These are phyloP conservation scores for Hartigia nigra DNA, from an alignment of 2,888 invertebrate genomes.

Conservation along the genomic window DNA sequence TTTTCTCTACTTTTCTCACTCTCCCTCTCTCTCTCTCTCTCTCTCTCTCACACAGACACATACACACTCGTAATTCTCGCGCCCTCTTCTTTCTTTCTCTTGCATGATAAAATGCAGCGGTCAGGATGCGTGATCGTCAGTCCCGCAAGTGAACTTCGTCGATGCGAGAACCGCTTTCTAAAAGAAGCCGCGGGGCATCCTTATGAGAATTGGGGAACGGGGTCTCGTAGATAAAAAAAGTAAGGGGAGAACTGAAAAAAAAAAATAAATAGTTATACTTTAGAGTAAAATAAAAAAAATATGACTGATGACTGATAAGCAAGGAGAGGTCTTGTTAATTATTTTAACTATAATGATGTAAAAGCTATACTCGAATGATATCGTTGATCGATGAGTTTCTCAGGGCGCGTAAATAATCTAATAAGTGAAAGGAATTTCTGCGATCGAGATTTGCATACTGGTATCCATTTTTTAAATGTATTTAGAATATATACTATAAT, in stretches of 20 bases:
- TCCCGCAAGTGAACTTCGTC: background rate
- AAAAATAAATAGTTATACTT: background rate
- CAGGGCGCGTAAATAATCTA: background rate
- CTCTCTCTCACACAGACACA: background rate
- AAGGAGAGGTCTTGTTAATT: background rate
- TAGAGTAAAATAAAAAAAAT: background rate
- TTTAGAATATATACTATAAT: background rate
- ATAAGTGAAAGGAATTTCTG: background rate
- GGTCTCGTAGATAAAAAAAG: background rate
- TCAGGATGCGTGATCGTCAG: background rate
- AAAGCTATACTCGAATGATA: background rate
- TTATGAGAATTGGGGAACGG: conserved; percentile 23
- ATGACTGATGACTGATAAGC: background rate
- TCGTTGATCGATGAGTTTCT: background rate
- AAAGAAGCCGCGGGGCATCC: conserved; percentile 26
- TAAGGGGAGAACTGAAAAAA: background rate
- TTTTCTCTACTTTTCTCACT: conserved; percentile 5
- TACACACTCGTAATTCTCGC: background rate
- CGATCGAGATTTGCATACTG: background rate
- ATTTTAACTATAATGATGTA: background rate
- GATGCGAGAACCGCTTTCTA: conserved; percentile 37
- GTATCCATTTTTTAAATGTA: background rate
- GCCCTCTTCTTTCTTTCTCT: background rate
- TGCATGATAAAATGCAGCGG: background rate
- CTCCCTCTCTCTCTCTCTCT: background rate